Evolutionary conservation across 2,113 vertebrate species (phyloP).

Genomic region (Irena cyanogastra): DNA sequence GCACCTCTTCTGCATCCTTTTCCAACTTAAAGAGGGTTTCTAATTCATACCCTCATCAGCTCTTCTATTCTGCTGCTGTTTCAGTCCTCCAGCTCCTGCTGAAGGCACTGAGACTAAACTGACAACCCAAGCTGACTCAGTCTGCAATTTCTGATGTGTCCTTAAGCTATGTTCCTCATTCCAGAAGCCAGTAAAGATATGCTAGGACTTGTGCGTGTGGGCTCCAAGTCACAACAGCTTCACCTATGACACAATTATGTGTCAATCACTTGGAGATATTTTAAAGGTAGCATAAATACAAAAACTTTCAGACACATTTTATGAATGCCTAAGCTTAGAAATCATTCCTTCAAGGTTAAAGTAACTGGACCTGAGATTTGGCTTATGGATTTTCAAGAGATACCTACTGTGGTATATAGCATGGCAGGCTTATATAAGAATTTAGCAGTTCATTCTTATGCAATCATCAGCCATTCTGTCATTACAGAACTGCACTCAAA

Average conservation of each 20-base stretch:
- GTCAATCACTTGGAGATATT: not conserved
- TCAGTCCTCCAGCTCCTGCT: not conserved
- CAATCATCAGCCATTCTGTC: not conserved
- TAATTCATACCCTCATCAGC: not conserved
- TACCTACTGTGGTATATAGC: not conserved
- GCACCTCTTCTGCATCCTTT: not conserved
- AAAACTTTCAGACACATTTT: not conserved
- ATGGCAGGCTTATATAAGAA: not conserved
- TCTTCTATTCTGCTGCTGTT: not conserved
- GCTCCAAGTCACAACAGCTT: not conserved
- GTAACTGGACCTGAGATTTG: not conserved
- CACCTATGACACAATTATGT: not conserved
- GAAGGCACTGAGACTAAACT: not conserved
- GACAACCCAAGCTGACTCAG: not conserved
- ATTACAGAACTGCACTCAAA: not conserved
- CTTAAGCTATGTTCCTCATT: not conserved
- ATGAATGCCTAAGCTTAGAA: not conserved
- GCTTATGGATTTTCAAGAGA: not conserved
- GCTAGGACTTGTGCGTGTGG: not conserved
- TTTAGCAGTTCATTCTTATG: not conserved
- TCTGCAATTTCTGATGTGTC: not conserved
- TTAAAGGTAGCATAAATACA: not conserved
- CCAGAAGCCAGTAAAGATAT: not conserved
- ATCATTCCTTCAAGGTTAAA: not conserved
- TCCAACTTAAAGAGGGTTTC: not conserved